Evolutionary conservation across 2,888 invertebrate species (phyloP).

Genomic region (Lissonota sp.): DNA sequence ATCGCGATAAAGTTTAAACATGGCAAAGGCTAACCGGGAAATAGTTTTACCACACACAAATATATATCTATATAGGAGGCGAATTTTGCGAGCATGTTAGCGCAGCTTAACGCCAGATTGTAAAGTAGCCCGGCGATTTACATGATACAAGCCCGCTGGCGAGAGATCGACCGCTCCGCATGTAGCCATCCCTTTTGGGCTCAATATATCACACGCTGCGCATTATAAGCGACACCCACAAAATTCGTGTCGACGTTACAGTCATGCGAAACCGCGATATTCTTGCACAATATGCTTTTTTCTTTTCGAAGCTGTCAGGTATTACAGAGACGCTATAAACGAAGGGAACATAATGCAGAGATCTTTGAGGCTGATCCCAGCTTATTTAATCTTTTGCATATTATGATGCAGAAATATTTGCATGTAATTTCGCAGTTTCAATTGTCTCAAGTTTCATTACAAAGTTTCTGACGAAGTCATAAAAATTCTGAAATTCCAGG

Average conservation of each 20-base stretch:
- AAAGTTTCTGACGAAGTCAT: too few species aligned
- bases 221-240: slow-evolving; percentile 18
- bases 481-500: too few species aligned
- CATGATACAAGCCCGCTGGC: slow-evolving; percentile 61
- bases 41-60: slow-evolving; percentile 6
- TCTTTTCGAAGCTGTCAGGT: slow-evolving; percentile 20
- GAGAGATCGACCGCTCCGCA: slow-evolving; percentile 18
- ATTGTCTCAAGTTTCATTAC: too few species aligned
- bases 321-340: background rate
- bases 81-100: slow-evolving; percentile 45
- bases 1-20: slow-evolving; percentile 57
- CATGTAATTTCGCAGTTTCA: too few species aligned
- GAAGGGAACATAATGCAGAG: too few species aligned
- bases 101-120: slow-evolving; percentile 47
- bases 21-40: slow-evolving; percentile 35
- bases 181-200: slow-evolving; percentile 52
- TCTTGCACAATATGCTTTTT: slow-evolving; percentile 24
- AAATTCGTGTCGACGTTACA: slow-evolving; percentile 29
- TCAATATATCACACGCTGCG: slow-evolving; percentile 43
- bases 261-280: slow-evolving; percentile 19
- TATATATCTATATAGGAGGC: slow-evolving; percentile 10
- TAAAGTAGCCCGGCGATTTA: slow-evolving; percentile 59
- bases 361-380: too few species aligned
- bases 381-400: too few species aligned
- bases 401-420: too few species aligned